These are phyloP conservation scores for Pimpla rufipes DNA, from an alignment of 2,888 invertebrate genomes.

Conservation along the genomic window DNA sequence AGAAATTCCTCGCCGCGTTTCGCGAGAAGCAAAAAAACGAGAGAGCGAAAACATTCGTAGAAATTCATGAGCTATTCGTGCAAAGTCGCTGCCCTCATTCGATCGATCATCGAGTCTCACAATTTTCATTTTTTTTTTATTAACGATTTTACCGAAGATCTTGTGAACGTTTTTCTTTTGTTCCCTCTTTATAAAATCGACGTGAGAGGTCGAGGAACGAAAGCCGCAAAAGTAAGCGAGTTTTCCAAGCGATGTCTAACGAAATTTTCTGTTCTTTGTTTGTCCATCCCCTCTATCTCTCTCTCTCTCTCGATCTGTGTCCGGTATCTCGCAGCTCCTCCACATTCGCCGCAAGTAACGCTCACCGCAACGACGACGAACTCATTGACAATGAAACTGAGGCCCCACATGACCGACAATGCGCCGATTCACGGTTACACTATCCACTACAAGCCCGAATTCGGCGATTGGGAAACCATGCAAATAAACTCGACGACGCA, in stretches of 20 bases:
- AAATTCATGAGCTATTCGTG: conserved; percentile 54
- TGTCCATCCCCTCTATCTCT: conserved; percentile 52
- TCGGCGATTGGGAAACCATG: conserved; percentile 96
- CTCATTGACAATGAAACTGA: conserved; percentile 90
- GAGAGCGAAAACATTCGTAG: conserved; percentile 40
- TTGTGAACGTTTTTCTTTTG: conserved; percentile 49
- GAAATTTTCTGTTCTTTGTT: conserved; percentile 74
- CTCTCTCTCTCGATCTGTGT: conserved; percentile 57
- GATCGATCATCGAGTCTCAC: conserved; percentile 30
- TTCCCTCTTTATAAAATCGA: conserved; percentile 52
- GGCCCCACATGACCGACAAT: conserved; percentile 91
- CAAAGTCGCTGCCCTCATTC: conserved; percentile 12
- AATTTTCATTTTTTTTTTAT: conserved; percentile 21
- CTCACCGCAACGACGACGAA: conserved; percentile 92
- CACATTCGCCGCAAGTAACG: conserved; percentile 91
- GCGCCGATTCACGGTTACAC: conserved; percentile 97
- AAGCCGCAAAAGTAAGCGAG: conserved; percentile 36
- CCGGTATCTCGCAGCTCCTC: conserved; percentile 87
- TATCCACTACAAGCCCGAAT: conserved; percentile 97
- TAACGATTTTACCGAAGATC: conserved; percentile 50
- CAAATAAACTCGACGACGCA: conserved; percentile 92
- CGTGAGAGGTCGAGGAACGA: conserved; percentile 52
- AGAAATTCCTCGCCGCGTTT: not conserved
- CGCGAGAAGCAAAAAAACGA: not conserved
- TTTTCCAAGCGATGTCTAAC: conserved; percentile 45